These are phyloP conservation scores for Cyphomyrmex costatus DNA, from an alignment of 1,140 invertebrate species.

Conservation along the genomic window DNA sequence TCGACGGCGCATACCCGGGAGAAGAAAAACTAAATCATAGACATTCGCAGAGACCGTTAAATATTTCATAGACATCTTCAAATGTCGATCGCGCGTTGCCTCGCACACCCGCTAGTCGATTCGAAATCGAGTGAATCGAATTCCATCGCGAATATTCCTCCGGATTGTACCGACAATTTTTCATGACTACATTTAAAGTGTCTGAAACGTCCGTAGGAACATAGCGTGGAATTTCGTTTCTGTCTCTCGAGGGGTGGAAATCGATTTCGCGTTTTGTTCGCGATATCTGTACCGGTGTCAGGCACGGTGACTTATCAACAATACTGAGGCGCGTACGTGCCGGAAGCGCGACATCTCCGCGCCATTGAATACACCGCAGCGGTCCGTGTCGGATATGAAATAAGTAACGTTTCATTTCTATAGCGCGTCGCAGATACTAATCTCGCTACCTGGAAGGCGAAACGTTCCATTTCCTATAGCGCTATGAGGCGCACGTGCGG, in stretches of 20 bases:
- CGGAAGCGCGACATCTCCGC: conserved; percentile 64
- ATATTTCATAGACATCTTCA: conserved; percentile 61
- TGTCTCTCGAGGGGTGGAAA: conserved; percentile 52
- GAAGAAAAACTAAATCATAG: conserved; percentile 38
- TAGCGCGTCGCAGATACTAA: conserved; percentile 67
- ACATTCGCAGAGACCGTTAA: conserved; percentile 64
- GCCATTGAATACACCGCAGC: conserved; percentile 65
- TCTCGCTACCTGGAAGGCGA: conserved; percentile 65
- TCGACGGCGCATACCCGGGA: conserved; percentile 18
- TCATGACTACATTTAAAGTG: conserved; percentile 55
- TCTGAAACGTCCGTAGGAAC: conserved; percentile 1
- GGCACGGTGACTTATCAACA: conserved; percentile 68
- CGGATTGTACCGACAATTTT: conserved; percentile 56
- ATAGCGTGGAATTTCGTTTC: conserved; percentile 44
- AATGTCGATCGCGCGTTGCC: conserved; percentile 50
- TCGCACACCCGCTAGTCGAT: neutral
- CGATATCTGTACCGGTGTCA: conserved; percentile 69
- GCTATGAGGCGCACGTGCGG: conserved; percentile 34
- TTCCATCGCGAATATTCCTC: conserved; percentile 58
- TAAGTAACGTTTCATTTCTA: conserved; percentile 70
- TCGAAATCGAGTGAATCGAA: conserved; percentile 52
- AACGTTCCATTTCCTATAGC: conserved; percentile 58
- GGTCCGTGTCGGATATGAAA: conserved; percentile 63
- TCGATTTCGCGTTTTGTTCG: conserved; percentile 73
- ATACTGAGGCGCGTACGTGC: conserved; percentile 68